These are phyloP conservation scores for Cranoglanis bouderius DNA, from an alignment of 2,113 vertebrate genomes.

Conservation along the genomic window DNA sequence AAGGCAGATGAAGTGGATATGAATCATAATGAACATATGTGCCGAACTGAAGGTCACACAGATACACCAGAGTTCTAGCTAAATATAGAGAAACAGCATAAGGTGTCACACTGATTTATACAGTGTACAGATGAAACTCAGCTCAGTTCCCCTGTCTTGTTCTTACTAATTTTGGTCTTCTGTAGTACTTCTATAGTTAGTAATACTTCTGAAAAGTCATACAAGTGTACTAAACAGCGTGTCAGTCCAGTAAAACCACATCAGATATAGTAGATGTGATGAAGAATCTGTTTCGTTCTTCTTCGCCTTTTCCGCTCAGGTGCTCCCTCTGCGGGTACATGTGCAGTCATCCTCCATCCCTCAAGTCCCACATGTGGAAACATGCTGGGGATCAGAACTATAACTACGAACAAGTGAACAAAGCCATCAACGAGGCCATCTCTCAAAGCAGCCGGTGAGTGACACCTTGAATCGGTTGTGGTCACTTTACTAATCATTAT, in stretches of 20 bases:
- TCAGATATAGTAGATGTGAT: neutral
- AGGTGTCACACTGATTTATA: neutral
- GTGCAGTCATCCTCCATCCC: conserved; percentile 94
- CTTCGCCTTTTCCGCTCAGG: conserved; percentile 64
- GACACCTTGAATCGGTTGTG: too few species aligned
- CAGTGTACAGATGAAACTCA: neutral
- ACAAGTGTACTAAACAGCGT: neutral
- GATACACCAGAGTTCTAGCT: neutral
- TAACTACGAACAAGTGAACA: conserved; percentile 98
- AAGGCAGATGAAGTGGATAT: conserved; percentile 17
- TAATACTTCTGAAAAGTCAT: neutral
- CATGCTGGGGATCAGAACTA: conserved; percentile 99
- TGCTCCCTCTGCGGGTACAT: conserved; percentile 97
- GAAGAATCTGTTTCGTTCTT: neutral
- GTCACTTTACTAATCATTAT: neutral
- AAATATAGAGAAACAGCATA: neutral
- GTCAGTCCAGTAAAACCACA: neutral
- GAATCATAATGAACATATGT: conserved; percentile 24
- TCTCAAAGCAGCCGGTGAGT: conserved; percentile 90
- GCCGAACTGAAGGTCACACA: conserved; percentile 6
- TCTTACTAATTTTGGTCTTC: neutral
- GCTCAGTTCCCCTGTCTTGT: too few species aligned
- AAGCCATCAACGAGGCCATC: conserved; percentile 96
- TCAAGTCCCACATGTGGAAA: conserved; percentile 99
- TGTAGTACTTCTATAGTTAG: neutral